Evolutionary conservation across 35 echinoderm and acorn worm species (phyloP).

Genomic region (Lytechinus variegatus): DNA sequence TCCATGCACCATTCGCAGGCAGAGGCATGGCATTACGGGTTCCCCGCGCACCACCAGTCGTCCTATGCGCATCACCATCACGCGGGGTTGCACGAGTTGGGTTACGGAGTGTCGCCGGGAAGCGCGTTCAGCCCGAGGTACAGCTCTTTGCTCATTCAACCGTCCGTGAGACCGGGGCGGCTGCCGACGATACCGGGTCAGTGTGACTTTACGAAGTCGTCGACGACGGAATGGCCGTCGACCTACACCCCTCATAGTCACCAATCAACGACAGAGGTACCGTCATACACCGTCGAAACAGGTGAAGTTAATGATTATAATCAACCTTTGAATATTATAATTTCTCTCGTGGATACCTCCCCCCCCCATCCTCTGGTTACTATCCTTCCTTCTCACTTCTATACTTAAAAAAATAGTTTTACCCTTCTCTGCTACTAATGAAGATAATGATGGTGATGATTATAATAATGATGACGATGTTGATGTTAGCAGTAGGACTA

Average conservation of each 20-base stretch:
- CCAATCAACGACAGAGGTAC: conserved; percentile 49
- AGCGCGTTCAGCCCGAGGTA: conserved; percentile 94
- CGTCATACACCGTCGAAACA: conserved; percentile 59
- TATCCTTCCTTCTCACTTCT: background rate
- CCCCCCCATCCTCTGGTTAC: background rate
- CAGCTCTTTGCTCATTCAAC: conserved; percentile 91
- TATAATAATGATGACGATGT: no score
- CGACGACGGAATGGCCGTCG: conserved; percentile 48
- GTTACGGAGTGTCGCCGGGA: conserved; percentile 70
- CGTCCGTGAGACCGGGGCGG: conserved; percentile 79
- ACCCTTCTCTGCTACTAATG: no score
- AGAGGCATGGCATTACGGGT: conserved; percentile 72
- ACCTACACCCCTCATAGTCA: conserved; percentile 52
- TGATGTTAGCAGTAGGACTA: no score
- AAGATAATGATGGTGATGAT: no score
- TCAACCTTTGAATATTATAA: no score
- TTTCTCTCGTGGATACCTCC: no score
- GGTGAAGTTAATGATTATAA: conserved; percentile 27
- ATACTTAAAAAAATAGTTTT: background rate
- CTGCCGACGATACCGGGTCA: conserved; percentile 81
- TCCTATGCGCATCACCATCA: conserved; percentile 72
- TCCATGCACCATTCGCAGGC: conserved; percentile 24
- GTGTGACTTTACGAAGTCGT: conserved; percentile 73
- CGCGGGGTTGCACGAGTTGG: conserved; percentile 76
- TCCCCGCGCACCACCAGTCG: conserved; percentile 64